These are phyloP conservation scores for Zoanthus sansibaricus DNA, from an alignment of 92 coral and sea anemone species.

Conservation along the genomic window DNA sequence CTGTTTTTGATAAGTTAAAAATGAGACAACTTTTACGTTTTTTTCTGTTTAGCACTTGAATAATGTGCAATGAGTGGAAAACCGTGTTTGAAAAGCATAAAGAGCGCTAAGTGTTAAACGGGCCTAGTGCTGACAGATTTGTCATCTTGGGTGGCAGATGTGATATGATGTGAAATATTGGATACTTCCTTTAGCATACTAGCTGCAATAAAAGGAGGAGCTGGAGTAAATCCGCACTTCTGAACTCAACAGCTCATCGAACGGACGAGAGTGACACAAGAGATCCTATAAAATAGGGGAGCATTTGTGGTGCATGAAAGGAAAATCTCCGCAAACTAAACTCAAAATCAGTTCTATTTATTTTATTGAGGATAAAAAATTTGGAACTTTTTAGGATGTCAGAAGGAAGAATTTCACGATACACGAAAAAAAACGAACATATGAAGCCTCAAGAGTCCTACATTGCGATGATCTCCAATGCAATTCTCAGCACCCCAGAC, in stretches of 20 bases:
- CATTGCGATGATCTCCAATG: constrained; percentile 60
- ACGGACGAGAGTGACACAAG: neutral
- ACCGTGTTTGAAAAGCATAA: neutral
- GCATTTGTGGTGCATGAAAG: neutral
- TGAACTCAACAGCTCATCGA: neutral
- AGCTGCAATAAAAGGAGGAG: constrained; percentile 9
- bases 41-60: neutral
- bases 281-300: too few species aligned
- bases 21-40: neutral
- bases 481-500: constrained; percentile 64
- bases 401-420: neutral
- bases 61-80: neutral
- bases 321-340: too few species aligned
- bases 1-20: neutral
- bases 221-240: neutral
- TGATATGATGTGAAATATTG: constrained; percentile 27
- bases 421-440: neutral
- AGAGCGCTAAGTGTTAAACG: constrained; percentile 11
- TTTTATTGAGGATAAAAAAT: neutral
- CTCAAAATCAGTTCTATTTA: neutral
- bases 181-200: constrained; percentile 21
- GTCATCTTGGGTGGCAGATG: constrained; percentile 24
- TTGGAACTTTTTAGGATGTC: neutral
- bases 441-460: constrained; percentile 62
- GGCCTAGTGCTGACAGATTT: constrained; percentile 9